A percentile compares a stretch with the other conserved stretches of the same genome.
These are phyloP conservation scores for Drepana arcuata DNA, from an alignment of 1,140 invertebrate species.

Conservation along the genomic window DNA sequence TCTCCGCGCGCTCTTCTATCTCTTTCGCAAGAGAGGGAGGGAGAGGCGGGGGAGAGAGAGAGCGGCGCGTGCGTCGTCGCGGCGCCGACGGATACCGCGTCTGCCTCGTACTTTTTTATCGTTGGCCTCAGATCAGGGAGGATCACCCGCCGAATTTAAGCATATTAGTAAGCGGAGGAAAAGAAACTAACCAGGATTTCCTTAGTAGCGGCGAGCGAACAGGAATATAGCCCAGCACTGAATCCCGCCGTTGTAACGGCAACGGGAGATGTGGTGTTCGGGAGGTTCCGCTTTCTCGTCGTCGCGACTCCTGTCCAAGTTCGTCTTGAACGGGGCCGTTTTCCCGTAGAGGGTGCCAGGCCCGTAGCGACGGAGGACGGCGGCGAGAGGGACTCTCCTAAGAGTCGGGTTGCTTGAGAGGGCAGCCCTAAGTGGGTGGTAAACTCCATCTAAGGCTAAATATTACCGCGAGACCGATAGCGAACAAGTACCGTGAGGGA, in stretches of 20 bases:
- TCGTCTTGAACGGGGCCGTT: conserved; percentile 78
- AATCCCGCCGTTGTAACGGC: conserved; percentile 56
- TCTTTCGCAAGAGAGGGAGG: too few species aligned
- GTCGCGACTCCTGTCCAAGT: conserved; percentile 73
- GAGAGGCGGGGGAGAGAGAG: too few species aligned
- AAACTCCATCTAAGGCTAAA: conserved; percentile 92
- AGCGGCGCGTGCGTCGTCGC: too few species aligned
- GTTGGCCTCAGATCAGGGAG: conserved; percentile 79
- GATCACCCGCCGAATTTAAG: conserved; percentile 88
- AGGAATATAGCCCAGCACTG: conserved; percentile 81
- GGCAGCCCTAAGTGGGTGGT: conserved; percentile 88
- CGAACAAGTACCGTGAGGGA: conserved; percentile 93
- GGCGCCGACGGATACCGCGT: too few species aligned
- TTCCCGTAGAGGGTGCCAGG: conserved; percentile 81
- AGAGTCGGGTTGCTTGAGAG: conserved; percentile 89
- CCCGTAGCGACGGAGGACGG: conserved; percentile 74
- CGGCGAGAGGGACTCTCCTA: conserved; percentile 73
- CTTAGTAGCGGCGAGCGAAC: conserved; percentile 90
- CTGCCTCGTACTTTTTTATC: too few species aligned
- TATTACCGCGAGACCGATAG: conserved; percentile 88
- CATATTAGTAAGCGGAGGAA: conserved; percentile 94
- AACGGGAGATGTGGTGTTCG: conserved; percentile 79
- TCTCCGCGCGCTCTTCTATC: too few species aligned
- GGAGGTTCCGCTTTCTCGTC: conserved; percentile 66
- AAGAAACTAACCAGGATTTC: conserved; percentile 93